These are phyloP conservation scores for Drosophila austrosaltans DNA, from an alignment of 2,888 invertebrate species.

Conservation along the genomic window DNA sequence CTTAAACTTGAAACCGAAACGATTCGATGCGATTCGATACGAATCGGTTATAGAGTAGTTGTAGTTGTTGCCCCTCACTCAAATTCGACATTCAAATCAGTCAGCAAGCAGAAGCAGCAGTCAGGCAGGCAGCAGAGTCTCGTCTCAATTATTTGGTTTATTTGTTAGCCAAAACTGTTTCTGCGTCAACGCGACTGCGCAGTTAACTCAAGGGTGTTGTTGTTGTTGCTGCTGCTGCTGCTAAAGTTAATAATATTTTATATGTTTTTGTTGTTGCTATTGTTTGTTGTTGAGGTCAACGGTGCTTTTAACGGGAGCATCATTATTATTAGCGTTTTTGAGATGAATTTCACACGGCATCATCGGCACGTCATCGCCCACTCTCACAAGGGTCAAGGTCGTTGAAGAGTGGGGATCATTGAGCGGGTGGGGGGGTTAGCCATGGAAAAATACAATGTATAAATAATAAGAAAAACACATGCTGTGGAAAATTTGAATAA, in stretches of 20 bases:
- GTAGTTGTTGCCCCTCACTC: neutral
- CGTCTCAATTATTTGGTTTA: constrained; percentile 71
- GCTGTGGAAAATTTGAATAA: constrained; percentile 9
- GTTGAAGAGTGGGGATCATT: no score
- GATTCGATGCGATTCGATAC: no score
- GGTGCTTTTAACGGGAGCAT: constrained; percentile 66
- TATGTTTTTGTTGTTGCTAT: constrained; percentile 16
- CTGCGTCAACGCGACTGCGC: constrained; percentile 52
- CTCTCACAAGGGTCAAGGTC: constrained; percentile 6
- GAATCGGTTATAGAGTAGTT: no score
- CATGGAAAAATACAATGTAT: constrained; percentile 2
- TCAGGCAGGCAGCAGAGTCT: neutral
- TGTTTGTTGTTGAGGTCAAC: constrained; percentile 66
- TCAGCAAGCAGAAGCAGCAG: constrained; percentile 30
- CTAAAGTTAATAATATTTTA: neutral
- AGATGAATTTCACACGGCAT: constrained; percentile 46
- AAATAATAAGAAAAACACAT: neutral
- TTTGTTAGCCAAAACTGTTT: constrained; percentile 58
- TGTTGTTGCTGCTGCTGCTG: no score
- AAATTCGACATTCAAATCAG: constrained; percentile 58
- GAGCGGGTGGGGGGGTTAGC: neutral
- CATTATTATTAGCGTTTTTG: neutral
- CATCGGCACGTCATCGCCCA: constrained; percentile 37
- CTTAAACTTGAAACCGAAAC: no score
- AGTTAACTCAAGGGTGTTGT: constrained; percentile 67